phyloP scores from a whole-genome alignment of 92 coral and sea anemone species.

The Actinostola sp. region DNA sequence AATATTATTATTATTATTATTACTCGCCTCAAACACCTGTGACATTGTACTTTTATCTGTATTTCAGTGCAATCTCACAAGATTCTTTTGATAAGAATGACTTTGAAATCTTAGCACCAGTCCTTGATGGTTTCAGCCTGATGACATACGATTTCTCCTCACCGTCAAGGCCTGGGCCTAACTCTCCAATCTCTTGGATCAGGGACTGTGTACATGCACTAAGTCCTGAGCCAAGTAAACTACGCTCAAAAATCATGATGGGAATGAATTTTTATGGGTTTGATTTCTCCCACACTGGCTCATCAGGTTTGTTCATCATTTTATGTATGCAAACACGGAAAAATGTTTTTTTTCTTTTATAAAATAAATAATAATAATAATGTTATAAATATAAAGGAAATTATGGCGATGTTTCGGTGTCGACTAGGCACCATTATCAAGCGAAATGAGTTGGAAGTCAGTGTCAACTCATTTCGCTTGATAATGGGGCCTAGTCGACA shows the following conservation, averaged over 20 bases:
- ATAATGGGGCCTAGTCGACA: too few relatives aligned
- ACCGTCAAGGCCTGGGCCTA: constrained; percentile 93
- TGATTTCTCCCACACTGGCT: constrained; percentile 82
- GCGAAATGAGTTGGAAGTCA: too few relatives aligned
- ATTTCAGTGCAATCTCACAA: constrained; percentile 5
- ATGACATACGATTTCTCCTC: constrained; percentile 96
- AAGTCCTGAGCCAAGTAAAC: constrained; percentile 79
- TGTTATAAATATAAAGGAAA: too few relatives aligned
- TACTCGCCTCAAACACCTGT: too few relatives aligned
- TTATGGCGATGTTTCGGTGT: too few relatives aligned
- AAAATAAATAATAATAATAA: too few relatives aligned
- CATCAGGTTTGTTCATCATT: constrained; percentile 69
- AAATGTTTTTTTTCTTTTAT: too few relatives aligned
- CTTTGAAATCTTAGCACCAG: constrained; percentile 90
- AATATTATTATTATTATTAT: too few relatives aligned
- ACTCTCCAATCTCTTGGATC: constrained; percentile 85
- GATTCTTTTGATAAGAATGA: constrained; percentile 84
- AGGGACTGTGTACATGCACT: constrained; percentile 78
- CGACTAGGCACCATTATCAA: too few relatives aligned
- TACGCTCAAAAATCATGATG: constrained; percentile 82
- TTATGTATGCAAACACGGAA: too few relatives aligned
- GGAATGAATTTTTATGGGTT: constrained; percentile 96
- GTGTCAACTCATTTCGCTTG: too few relatives aligned
- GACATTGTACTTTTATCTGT: too few relatives aligned
- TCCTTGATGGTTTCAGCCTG: constrained; percentile 93